Evolutionary conservation across 2,797 vertebrate genomes (phyloP).

Genomic region (Danio kyathit): DNA sequence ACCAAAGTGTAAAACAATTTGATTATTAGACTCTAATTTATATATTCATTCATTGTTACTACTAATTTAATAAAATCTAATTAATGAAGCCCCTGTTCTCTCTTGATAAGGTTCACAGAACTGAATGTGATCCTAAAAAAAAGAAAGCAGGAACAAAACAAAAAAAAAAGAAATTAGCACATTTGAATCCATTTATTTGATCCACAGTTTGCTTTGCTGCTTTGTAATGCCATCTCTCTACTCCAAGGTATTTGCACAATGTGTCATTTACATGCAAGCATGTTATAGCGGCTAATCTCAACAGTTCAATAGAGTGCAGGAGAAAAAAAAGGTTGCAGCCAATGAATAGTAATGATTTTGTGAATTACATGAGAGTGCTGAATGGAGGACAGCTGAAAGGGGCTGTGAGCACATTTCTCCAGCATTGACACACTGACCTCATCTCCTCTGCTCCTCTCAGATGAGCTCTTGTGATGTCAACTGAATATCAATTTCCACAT

Average conservation of each 20-base stretch:
- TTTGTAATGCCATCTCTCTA: background rate
- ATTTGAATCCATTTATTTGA: background rate
- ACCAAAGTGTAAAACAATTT: too few relatives aligned
- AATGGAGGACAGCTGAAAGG: constrained; percentile 46
- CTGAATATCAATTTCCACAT: constrained; percentile 30
- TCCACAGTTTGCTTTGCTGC: background rate
- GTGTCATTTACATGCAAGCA: background rate
- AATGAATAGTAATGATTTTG: constrained; percentile 60
- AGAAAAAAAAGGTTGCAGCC: constrained; percentile 25
- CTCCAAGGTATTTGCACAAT: background rate
- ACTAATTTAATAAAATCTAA: too few relatives aligned
- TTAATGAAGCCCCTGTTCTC: too few relatives aligned
- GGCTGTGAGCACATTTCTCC: constrained; percentile 45
- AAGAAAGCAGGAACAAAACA: background rate
- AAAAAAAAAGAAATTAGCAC: background rate
- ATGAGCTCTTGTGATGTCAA: constrained; percentile 12
- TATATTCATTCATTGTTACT: too few relatives aligned
- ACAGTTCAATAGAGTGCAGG: constrained; percentile 25
- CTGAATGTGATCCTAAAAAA: too few relatives aligned
- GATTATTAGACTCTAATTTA: too few relatives aligned
- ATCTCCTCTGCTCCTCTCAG: constrained; percentile 30
- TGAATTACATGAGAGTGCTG: constrained; percentile 56
- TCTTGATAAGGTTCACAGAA: too few relatives aligned
- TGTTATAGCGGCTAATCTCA: background rate
- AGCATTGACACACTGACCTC: constrained; percentile 62